Conservation (phyloP, 2,113 vertebrate genomes). For the Agapornis roseicollis region DNA sequence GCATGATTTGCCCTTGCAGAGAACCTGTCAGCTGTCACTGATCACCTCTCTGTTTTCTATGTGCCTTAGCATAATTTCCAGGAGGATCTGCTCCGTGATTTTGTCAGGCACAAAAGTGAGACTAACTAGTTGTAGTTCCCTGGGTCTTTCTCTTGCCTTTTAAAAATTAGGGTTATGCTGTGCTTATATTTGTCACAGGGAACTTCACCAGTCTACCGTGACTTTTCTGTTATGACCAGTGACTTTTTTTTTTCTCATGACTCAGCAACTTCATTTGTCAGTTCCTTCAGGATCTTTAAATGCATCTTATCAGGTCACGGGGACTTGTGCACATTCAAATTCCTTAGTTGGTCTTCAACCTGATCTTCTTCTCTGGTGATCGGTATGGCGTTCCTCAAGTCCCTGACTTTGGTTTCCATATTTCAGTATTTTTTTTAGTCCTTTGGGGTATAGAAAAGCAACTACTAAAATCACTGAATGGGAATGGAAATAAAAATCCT, state of each 20-base stretch:
- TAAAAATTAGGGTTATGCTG: neutral
- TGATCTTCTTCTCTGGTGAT: neutral
- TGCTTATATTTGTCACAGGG: neutral
- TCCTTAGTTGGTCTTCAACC: neutral
- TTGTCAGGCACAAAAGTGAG: neutral
- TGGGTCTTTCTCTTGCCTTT: neutral
- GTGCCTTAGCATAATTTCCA: neutral
- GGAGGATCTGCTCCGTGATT: neutral
- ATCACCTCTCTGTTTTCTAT: neutral
- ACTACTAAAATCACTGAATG: neutral
- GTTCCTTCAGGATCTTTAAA: neutral
- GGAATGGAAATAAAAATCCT: neutral
- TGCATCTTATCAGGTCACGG: neutral
- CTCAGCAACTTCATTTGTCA: neutral
- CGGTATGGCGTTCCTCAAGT: neutral
- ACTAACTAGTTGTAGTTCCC: neutral
- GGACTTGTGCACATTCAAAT: accelerated
- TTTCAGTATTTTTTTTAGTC: neutral
- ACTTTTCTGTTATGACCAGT: neutral
- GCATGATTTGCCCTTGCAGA: neutral
- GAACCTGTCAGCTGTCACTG: neutral
- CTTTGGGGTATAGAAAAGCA: neutral
- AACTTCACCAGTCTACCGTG: neutral
- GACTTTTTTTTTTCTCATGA: too few species aligned
- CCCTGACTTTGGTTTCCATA: neutral